Base-by-base conservation (phyloP, 2,113 vertebrate genomes). In the Nyctereutes procyonoides region DNA sequence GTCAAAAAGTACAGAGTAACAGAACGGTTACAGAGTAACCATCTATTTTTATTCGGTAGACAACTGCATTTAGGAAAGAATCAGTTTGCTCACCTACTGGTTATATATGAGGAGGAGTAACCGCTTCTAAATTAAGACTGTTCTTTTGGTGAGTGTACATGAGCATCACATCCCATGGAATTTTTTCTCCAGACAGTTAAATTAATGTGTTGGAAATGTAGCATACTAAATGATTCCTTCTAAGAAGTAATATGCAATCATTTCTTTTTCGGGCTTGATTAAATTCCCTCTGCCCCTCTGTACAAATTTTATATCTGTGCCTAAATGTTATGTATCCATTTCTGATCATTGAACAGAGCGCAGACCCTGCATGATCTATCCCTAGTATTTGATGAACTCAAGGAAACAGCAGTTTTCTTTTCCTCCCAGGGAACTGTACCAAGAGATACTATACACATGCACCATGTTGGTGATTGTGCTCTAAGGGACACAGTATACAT, bases 211-310 rank as follows among this genome's bases (percentile, higher is more conserved):
- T 95, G 95, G 90, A 96, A 97, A 97, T 95, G 82, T 38, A 94
- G 35, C 73, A 89, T 96, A 32, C 20, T 95, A 96, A 95, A 96
- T 84, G 63, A 96, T 80, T 96, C 69, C 80, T 96, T 96, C 67
- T 74, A 96, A 96, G 76, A 96, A 90, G 90, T 92, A 97, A 83
- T 6, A 58, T 30, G 38, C 20, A 97, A 90, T 92, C 83, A 81
- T 96, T 98, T 95, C 90, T 93, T 94, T 96, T 95, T 92, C 93
- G 96, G 76, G 17, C 69, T 95, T 95, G 93, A 97, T 97, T 92
- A 97, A 96, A 97, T 93, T 94, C 86, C 76, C 88, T 94, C 85
- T 97, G 79, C 73, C 90, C 43, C 43, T 43, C 43, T 95, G 48
- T 82, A 76, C 67, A 96, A 73, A 96, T 95, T 98, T 96, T 91